Base-by-base conservation (phyloP, 2,797 vertebrate genomes). In the Enteromius argenteus region DNA sequence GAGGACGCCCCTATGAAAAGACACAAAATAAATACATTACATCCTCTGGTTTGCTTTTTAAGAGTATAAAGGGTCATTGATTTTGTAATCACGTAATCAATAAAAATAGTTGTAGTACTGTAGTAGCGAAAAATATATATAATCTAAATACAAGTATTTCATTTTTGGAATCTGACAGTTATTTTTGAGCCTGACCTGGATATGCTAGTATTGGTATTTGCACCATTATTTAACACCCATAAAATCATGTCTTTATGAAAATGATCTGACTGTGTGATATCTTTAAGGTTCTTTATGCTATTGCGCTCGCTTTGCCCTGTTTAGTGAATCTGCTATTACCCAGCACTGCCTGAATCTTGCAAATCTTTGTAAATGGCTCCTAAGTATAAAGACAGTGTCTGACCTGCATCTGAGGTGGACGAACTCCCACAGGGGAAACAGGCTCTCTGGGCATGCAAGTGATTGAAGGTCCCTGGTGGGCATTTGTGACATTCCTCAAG, bases 361-460 rank as follows among this genome's bases (percentile, higher is more conserved):
- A n/a, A n/a, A n/a, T n/a, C n/a, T 14, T 2, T 14, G 30, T 37
- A 3, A 74, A 74, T 53, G 30, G 11, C 10, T 17, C 11, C 30
- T 35, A 13, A 53, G 10, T 17, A 42, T 64, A 44, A 27, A 78
- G 2, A 35, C 39, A 56, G 27, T 51, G 23, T 46, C 39, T 71
- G 30, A 98, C 98, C 97, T 27, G 92, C 85, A 75, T 83, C 71
- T 30, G 97, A 98, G 44, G 90, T 95, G 42, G 97, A 97, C 0
- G 96, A 96, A 89, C 96, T 98, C 62, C 97, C 96, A 0, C 97
- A 99, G 58, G 96, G 95, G 72, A 97, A 97, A 80, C 98, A 99
- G 30, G 96, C 95, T 44, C 90, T 91, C 90, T 97, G 97, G 37
- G 92, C 97, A 6, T 91, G 90, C 53, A 96, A 90, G 86, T 97